phyloP scores from a whole-genome alignment of 2,888 invertebrate species.

The Norana najaformis region DNA sequence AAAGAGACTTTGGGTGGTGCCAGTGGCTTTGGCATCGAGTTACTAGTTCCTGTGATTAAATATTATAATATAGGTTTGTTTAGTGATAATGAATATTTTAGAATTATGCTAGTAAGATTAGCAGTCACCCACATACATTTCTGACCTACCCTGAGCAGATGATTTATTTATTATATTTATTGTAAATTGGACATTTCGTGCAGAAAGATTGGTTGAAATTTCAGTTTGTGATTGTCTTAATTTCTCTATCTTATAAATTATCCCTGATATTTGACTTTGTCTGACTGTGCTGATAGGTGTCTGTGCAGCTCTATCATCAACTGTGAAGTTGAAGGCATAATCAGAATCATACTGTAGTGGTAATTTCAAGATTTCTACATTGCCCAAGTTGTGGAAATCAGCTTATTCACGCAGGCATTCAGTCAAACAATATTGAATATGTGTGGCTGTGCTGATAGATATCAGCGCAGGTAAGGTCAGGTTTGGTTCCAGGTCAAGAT shows the following conservation, averaged over 20 bases:
- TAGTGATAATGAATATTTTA: neutral
- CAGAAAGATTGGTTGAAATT: conserved; percentile 1
- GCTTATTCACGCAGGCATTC: too few relatives aligned
- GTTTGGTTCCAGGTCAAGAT: too few relatives aligned
- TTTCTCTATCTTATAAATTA: neutral
- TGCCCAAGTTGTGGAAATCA: too few relatives aligned
- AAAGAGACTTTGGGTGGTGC: neutral
- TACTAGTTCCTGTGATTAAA: neutral
- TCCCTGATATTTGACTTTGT: neutral
- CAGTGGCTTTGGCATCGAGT: neutral
- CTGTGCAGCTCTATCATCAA: neutral
- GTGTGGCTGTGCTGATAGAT: too few relatives aligned
- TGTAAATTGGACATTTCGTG: neutral
- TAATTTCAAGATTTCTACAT: too few relatives aligned
- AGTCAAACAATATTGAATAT: too few relatives aligned
- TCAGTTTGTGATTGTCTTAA: neutral
- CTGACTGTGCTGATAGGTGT: neutral
- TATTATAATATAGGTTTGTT: too few relatives aligned
- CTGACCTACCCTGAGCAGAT: neutral
- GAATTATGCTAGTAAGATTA: neutral
- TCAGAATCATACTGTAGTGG: too few relatives aligned
- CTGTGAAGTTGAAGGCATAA: neutral
- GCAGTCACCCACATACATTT: neutral
- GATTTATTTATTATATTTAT: neutral
- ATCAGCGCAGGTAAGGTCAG: too few relatives aligned